Evolutionary conservation across 2,888 invertebrate species (phyloP).

Genomic region (Tiliacea citrago): DNA sequence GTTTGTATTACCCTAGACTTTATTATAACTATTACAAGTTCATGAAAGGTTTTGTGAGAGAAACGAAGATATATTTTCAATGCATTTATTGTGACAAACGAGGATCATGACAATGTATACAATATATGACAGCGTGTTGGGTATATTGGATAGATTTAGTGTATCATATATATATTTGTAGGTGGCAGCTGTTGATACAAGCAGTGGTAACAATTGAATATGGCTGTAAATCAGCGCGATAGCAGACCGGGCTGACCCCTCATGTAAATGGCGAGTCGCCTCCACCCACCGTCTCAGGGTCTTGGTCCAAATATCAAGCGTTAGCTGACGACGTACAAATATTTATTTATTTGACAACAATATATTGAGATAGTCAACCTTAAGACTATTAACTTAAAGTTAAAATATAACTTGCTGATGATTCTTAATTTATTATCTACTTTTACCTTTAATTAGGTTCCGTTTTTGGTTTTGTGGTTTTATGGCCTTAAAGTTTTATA

Average conservation of each 20-base stretch:
- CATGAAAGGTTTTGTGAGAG: conserved; percentile 33
- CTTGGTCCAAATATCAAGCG: conserved; percentile 74
- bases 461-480: not conserved
- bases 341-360: conserved; percentile 1
- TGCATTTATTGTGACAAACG: conserved; percentile 54
- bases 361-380: no score
- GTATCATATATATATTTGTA: conserved; percentile 79
- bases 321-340: conserved; percentile 50
- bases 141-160: conserved; percentile 65
- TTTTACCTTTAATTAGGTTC: not conserved
- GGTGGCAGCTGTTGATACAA: conserved; percentile 88
- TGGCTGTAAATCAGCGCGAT: conserved; percentile 88
- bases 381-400: not conserved
- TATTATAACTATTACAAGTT: conserved; percentile 9
- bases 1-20: conserved; percentile 27
- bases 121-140: conserved; percentile 47
- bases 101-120: conserved; percentile 47
- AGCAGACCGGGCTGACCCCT: conserved; percentile 83
- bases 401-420: no score
- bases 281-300: conserved; percentile 75
- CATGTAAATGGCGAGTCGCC: conserved; percentile 84
- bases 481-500: not conserved
- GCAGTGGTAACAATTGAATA: conserved; percentile 88
- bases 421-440: no score
- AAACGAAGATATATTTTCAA: conserved; percentile 39